Evolutionary conservation across 2,888 invertebrate genomes (phyloP), one percentile per base, ranked within the genome.

Genomic region (Callyntrura guangdongensis): DNA sequence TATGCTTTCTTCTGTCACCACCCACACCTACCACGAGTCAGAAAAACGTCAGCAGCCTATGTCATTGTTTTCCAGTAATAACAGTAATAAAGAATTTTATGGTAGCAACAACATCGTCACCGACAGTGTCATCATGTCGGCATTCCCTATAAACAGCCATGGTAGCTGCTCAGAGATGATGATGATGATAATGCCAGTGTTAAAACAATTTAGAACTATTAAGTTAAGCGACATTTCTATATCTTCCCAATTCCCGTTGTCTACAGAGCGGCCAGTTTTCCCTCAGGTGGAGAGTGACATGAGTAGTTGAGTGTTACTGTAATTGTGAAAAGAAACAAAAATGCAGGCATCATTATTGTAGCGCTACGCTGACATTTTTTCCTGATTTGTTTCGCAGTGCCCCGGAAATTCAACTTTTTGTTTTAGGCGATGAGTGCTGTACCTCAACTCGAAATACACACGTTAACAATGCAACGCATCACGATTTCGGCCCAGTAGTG

Each of bases 271-370:
- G 36, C n/a, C 27, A 14, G 36, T 36, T 36, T 36, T 36, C 6
- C 47, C 12, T 47, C 49, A 22, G 14, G 22, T 17, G n/a, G 64
- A 72, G 64, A 89, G 89, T 85, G 89, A 27, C 77, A 90, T 90
- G 90, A 69, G 85, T 53, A 91, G 91, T 91, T 91, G 91, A 91
- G 87, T 84, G 91, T 87, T 87, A 79, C 87, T 87, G 22, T 14
- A 84, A 11, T 59, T 22, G 27, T 86, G 61, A 74, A 77, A 64
- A 8, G 45, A 86, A 53, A 17, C 22, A 45, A 25, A 61, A 47
- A 84, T 82, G 82, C 22, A 17, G n/a, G 69, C 67, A 53, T 74
- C 61, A 61, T 8, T 27, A 67, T 49, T 82, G 36, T 88, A 81
- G 25, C 81, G 64, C 1, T 84, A 56, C 59, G 27, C 56, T 56